Base-by-base conservation (phyloP, 2,113 vertebrate genomes). In the Tenrec ecaudatus region DNA sequence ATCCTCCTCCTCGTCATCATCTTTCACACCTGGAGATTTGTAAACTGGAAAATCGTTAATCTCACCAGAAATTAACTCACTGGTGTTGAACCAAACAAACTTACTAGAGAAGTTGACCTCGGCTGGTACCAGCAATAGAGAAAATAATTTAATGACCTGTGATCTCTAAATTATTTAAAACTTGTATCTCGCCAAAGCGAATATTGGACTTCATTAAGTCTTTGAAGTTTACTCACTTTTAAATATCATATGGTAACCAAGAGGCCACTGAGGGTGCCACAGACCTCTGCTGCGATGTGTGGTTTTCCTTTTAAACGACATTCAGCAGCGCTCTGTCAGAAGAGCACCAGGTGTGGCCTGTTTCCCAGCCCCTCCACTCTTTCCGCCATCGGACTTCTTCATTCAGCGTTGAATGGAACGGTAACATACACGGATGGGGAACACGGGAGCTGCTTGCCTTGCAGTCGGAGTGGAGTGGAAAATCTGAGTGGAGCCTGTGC, bases 341-440 rank as follows among this genome's bases (percentile, higher is more conserved):
- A 83, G 43, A 85, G 27, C 0, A 2, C 25, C 0, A 6, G 3
- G 31, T 76, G 12, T 27, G 33, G 25, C 64, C 25, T 66, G 29
- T 27, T 27, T 23, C 40, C 31, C 53, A 69, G 33, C 3, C 19
- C 38, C 66, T 7, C 75, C 17, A 62, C 27, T 4, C 40, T 47
- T 3, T 25, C 20, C 19, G 22, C 0, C 79, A 69, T 43, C 66
- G 10, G 33, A 23, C 19, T 36, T 38, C 27, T 68, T 82, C 31
- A 33, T 11, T 91, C 20, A 19, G 0, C 7, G 64, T 0, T 31
- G 10, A 66, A 29, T 33, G 75, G 66, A 76, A 71, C 31, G 16
- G 27, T 0, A 6, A 64, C 1, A 3, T 16, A 11, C 12, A 2
- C 58, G 40, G 19, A n/a, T 0, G 11, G 6, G 8, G 43, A 16